Base-by-base conservation (phyloP, 92 coral and sea anemone genomes). In the Porites evermanni region DNA sequence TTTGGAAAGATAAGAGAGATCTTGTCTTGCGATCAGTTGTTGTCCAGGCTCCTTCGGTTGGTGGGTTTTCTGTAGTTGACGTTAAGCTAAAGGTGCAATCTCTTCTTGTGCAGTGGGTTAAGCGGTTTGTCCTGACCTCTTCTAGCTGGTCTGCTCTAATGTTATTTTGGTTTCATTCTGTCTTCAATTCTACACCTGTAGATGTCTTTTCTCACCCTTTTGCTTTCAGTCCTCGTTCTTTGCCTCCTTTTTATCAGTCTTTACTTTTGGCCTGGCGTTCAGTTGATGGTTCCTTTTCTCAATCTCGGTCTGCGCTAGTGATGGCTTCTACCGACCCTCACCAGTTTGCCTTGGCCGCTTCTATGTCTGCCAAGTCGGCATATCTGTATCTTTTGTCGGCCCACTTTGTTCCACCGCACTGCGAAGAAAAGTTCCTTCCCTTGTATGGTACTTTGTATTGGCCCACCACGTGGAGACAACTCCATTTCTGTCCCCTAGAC, bases 1-100 rank as follows among this genome's bases (percentile, higher is more conserved):
- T 79, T 17, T 79, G 87, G 93, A 19, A 29, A 0, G 80, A 74
- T 2, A 84, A 66, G 23, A 26, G 3, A 1, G 86, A 89, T 23
- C 63, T 63, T 18, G 80, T 89, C 7, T 13, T 66, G 50, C 84
- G 87, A 0, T 3, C n/a, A 4, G 59, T 66, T 0, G 68, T 79
- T 0, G 18, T 26, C 7, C 80, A 74, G 7, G 65, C 67, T 13
- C 1, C 18, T 0, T 2, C 9, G 2, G 24, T 18, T 9, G 90
- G 87, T 9, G 90, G 87, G 4, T 70, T 87, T 11, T 18, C 60
- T 0, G 89, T 69, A 0, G 85, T 79, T 0, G 14, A 18, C 21
- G 64, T 50, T 1, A 20, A 12, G 3, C 70, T 59, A 0, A 87
- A 80, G 17, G 53, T 87, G 1, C 72, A 18, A 2, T 8, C 87